phyloP scores from a whole-genome alignment of 2,888 invertebrate species.

The Mesorhabditis spiculigera region DNA sequence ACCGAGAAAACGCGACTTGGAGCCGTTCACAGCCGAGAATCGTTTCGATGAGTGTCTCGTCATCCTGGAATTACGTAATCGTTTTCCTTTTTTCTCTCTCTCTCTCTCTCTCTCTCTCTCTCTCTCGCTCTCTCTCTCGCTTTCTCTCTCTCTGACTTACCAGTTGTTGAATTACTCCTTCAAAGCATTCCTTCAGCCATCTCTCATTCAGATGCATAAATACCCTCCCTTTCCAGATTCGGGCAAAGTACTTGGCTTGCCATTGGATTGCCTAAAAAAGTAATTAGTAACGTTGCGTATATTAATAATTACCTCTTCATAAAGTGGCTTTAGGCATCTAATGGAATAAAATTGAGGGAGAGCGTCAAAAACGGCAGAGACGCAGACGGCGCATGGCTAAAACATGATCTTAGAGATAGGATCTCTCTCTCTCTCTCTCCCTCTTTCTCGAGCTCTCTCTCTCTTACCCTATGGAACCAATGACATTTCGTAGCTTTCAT shows the following conservation, averaged over 20 bases:
- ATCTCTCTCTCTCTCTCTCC: no score
- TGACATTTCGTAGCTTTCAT: constrained; percentile 85
- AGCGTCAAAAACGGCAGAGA: constrained; percentile 80
- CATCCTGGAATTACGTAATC: constrained; percentile 63
- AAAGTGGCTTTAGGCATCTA: constrained; percentile 37
- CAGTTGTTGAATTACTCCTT: constrained; percentile 39
- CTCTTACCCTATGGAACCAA: constrained; percentile 79
- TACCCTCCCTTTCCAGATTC: constrained; percentile 85
- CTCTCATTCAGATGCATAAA: constrained; percentile 82
- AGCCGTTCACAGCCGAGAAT: constrained; percentile 80
- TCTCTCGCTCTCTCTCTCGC: background rate
- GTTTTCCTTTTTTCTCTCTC: constrained; percentile 62
- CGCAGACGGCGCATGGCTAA: constrained; percentile 83
- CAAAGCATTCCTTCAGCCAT: constrained; percentile 56
- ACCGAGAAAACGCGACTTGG: constrained; percentile 59
- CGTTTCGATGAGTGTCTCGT: constrained; percentile 78
- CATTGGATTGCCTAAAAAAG: constrained; percentile 34
- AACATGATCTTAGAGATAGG: no score
- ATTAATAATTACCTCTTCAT: constrained; percentile 34
- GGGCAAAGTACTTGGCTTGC: constrained; percentile 71
- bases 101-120: constrained; percentile 58
- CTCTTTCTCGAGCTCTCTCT: background rate
- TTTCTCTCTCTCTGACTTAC: background rate
- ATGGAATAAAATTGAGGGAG: constrained; percentile 74
- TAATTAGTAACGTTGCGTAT: background rate